Conservation (phyloP, 2,888 invertebrate genomes). For the Abscondita cerata region DNA sequence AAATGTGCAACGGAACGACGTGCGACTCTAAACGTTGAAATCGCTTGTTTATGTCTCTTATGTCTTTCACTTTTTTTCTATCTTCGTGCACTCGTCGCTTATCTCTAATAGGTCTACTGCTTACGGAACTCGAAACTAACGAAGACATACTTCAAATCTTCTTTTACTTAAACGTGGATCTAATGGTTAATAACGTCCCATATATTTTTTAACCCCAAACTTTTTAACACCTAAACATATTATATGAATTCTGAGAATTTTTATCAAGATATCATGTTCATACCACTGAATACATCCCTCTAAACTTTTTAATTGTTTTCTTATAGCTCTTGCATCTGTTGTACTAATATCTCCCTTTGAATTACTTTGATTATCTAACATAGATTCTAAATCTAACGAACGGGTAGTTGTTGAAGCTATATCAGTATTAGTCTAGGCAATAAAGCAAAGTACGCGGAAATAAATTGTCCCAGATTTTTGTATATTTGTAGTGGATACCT, state of each 20-base stretch:
- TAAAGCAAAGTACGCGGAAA: too few species aligned
- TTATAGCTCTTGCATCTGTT: slow-evolving; percentile 78
- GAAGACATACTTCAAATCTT: slow-evolving; percentile 85
- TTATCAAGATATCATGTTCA: slow-evolving; percentile 14
- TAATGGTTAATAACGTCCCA: slow-evolving; percentile 65
- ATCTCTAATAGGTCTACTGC: slow-evolving; percentile 78
- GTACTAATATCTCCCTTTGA: slow-evolving; percentile 80
- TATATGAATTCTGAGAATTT: neutral
- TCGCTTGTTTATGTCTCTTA: slow-evolving; percentile 74
- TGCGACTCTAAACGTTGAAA: slow-evolving; percentile 90
- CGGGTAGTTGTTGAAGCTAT: slow-evolving; percentile 81
- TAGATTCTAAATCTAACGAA: slow-evolving; percentile 78
- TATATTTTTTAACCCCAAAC: slow-evolving; percentile 64
- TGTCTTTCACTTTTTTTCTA: slow-evolving; percentile 75
- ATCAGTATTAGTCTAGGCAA: too few species aligned
- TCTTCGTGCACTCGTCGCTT: slow-evolving; percentile 77
- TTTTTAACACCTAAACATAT: slow-evolving; percentile 63
- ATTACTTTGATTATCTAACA: slow-evolving; percentile 71
- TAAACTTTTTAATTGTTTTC: slow-evolving; percentile 80
- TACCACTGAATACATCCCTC: slow-evolving; percentile 89
- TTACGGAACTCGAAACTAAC: slow-evolving; percentile 81
- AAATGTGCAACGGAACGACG: slow-evolving; percentile 91
- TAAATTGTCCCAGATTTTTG: too few species aligned
- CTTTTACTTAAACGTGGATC: slow-evolving; percentile 64
- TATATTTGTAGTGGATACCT: too few species aligned